phyloP scores from a whole-genome alignment of 2,888 invertebrate species.

The Callimorpha dominula region DNA sequence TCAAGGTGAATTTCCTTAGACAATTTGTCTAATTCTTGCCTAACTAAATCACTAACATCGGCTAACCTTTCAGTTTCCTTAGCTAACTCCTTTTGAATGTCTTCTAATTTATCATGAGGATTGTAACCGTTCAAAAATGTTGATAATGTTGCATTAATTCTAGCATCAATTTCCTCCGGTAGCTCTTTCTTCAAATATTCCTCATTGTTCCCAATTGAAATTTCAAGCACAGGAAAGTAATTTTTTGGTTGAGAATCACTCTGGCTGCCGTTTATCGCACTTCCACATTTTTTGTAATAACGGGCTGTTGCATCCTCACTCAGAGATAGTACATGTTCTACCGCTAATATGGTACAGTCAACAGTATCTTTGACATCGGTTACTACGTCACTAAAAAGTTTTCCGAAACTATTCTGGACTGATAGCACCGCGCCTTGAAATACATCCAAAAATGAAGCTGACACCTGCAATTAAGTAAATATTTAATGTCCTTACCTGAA shows the following conservation, averaged over 20 bases:
- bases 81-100: slow-evolving; percentile 55
- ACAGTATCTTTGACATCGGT: slow-evolving; percentile 73
- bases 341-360: slow-evolving; percentile 73
- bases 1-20: slow-evolving; percentile 59
- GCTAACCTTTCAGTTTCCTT: slow-evolving; percentile 62
- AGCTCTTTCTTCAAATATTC: slow-evolving; percentile 29
- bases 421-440: slow-evolving; percentile 65
- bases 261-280: slow-evolving; percentile 25
- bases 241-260: slow-evolving; percentile 16
- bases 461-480: slow-evolving; percentile 64
- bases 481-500: slow-evolving; percentile 33
- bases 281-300: slow-evolving; percentile 50
- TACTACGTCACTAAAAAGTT: slow-evolving; percentile 70
- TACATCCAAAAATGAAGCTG: slow-evolving; percentile 67
- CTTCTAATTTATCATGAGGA: slow-evolving; percentile 47
- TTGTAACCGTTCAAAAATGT: slow-evolving; percentile 28
- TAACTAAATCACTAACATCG: slow-evolving; percentile 62
- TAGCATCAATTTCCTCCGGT: slow-evolving; percentile 38
- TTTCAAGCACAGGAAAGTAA: slow-evolving; percentile 22
- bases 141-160: slow-evolving; percentile 48
- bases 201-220: slow-evolving; percentile 27
- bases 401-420: slow-evolving; percentile 69
- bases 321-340: slow-evolving; percentile 65
- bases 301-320: slow-evolving; percentile 42
- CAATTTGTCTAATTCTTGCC: slow-evolving; percentile 64